Conservation (phyloP, 2,113 vertebrate genomes). For the Paradoxurus hermaphroditus region DNA sequence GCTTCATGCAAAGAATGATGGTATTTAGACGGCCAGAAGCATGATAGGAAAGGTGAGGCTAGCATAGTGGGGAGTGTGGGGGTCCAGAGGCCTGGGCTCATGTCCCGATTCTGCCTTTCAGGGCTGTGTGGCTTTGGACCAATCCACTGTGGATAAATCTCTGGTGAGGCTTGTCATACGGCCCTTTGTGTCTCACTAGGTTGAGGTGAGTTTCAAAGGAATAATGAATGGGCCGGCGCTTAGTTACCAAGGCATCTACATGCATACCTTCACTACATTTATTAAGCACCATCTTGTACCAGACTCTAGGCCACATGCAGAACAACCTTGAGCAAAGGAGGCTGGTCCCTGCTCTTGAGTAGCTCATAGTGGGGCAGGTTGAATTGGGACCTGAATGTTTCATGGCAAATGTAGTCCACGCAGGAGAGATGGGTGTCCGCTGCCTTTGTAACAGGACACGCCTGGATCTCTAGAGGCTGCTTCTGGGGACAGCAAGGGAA, state of each 20-base stretch:
- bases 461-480: background rate
- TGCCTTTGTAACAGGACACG: background rate
- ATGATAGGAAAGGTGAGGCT: background rate
- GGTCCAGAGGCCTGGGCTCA: background rate
- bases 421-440: background rate
- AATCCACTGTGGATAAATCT: background rate
- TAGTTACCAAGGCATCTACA: background rate
- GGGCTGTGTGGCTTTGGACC: background rate
- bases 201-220: background rate
- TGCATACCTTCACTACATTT: background rate
- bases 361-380: background rate
- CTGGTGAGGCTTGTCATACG: background rate
- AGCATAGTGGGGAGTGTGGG: accelerated
- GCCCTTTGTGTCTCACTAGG: background rate
- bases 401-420: background rate
- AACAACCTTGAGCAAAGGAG: background rate
- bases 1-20: background rate
- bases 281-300: background rate
- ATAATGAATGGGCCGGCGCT: accelerated
- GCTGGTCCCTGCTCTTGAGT: accelerated
- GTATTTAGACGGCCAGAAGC: background rate
- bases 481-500: background rate
- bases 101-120: background rate
- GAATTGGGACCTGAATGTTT: too few relatives aligned
- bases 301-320: background rate